These are phyloP conservation scores for Montipora cactus DNA, from an alignment of 64 coral and sea anemone species.

Conservation along the genomic window DNA sequence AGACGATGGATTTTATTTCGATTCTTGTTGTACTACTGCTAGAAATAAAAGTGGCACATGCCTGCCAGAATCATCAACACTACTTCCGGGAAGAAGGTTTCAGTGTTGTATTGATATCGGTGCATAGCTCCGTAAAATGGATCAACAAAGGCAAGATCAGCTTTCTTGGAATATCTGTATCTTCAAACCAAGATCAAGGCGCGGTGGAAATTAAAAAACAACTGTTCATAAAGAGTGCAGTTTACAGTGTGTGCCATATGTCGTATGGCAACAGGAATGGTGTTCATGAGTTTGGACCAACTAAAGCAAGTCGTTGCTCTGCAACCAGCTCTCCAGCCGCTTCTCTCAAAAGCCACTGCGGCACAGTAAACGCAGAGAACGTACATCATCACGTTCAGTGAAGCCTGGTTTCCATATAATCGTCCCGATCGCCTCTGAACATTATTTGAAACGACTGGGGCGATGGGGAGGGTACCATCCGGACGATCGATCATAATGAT, in stretches of 20 bases:
- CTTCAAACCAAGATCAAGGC: conserved; percentile 50
- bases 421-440: too few species aligned
- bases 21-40: not conserved
- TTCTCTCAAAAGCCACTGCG: conserved; percentile 17
- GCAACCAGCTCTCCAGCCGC: not conserved
- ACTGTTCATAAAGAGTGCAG: conserved; percentile 73
- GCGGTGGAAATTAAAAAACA: conserved; percentile 47
- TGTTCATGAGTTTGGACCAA: conserved; percentile 76
- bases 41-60: not conserved
- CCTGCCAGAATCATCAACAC: conserved; percentile 71
- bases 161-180: conserved; percentile 70
- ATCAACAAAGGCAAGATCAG: conserved; percentile 51
- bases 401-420: too few species aligned
- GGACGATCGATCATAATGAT: too few species aligned
- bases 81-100: conserved; percentile 88
- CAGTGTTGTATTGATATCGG: conserved; percentile 70
- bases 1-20: not conserved
- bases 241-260: conserved; percentile 78
- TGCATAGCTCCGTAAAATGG: conserved; percentile 79
- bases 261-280: conserved; percentile 75
- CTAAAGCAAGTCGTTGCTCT: conserved; percentile 31
- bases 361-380: not conserved
- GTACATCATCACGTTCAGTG: not conserved
- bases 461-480: too few species aligned
- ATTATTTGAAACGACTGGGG: too few species aligned